A percentile compares a stretch with the other conserved stretches of the same genome.
phyloP scores from a whole-genome alignment of 1,140 invertebrate species.

The Trissolcus basalis region DNA sequence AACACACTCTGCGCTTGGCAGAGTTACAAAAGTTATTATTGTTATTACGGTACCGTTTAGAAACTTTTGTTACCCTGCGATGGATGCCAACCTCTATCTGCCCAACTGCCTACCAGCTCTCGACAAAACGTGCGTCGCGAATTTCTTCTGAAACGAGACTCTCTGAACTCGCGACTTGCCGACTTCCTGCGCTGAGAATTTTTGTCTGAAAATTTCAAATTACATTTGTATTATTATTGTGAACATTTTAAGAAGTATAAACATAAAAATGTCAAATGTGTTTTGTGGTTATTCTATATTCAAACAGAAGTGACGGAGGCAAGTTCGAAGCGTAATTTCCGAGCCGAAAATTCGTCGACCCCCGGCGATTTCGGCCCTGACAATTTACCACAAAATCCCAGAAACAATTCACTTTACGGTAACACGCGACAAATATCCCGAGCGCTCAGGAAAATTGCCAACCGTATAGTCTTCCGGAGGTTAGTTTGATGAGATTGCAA shows the following conservation, averaged over 20 bases:
- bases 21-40: conserved; percentile 77
- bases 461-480: conserved; percentile 54
- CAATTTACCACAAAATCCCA: conserved; percentile 67
- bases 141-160: conserved; percentile 31
- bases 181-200: no score
- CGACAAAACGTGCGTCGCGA: conserved; percentile 15
- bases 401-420: conserved; percentile 70
- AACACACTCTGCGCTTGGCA: conserved; percentile 60
- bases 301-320: conserved; percentile 53
- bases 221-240: no score
- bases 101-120: conserved; percentile 39
- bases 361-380: conserved; percentile 59
- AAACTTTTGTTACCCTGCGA: conserved; percentile 74
- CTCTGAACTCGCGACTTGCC: no score
- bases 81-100: conserved; percentile 62
- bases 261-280: no score
- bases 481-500: conserved; percentile 70
- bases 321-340: conserved; percentile 56
- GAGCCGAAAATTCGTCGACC: conserved; percentile 54
- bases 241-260: no score
- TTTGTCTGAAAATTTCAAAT: no score
- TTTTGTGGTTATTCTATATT: no score
- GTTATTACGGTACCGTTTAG: conserved; percentile 75
- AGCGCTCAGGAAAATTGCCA: conserved; percentile 68
- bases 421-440: conserved; percentile 67